Percentiles rank a stretch among this genome's conserved stretches.
These are phyloP conservation scores for Varecia variegata DNA, from an alignment of 2,797 vertebrate species.

Conservation along the genomic window DNA sequence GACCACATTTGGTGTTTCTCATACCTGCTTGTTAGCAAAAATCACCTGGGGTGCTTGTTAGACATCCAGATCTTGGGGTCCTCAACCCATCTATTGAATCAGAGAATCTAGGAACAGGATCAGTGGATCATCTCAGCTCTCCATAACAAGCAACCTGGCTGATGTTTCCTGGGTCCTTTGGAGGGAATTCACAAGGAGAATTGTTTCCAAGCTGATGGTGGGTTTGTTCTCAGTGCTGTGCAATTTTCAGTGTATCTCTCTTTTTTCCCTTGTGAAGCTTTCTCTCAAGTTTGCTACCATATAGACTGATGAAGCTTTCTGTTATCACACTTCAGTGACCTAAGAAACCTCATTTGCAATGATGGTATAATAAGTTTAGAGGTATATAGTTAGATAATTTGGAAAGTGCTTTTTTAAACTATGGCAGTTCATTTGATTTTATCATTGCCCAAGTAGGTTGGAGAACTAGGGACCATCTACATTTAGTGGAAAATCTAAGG, in stretches of 20 bases:
- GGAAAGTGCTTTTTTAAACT: background rate
- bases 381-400: background rate
- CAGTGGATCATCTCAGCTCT: background rate
- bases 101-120: background rate
- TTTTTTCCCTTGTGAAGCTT: background rate
- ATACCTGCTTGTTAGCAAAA: background rate
- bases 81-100: accelerated
- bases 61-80: background rate
- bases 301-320: background rate
- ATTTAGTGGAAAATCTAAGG: background rate
- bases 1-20: background rate
- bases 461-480: background rate
- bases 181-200: background rate
- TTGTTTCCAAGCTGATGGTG: background rate
- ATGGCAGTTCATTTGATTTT: background rate
- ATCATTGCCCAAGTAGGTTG: background rate
- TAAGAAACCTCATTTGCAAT: background rate
- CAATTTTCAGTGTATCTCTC: background rate
- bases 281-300: background rate
- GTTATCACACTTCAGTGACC: background rate
- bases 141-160: background rate
- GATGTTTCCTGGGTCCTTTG: background rate
- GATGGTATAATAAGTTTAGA: background rate
- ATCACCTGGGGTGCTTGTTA: background rate
- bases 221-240: background rate